Percentiles rank a stretch among this genome's conserved stretches.
Evolutionary conservation across 2,888 invertebrate genomes (phyloP).

Genomic region (Habrosyne pyritoides): DNA sequence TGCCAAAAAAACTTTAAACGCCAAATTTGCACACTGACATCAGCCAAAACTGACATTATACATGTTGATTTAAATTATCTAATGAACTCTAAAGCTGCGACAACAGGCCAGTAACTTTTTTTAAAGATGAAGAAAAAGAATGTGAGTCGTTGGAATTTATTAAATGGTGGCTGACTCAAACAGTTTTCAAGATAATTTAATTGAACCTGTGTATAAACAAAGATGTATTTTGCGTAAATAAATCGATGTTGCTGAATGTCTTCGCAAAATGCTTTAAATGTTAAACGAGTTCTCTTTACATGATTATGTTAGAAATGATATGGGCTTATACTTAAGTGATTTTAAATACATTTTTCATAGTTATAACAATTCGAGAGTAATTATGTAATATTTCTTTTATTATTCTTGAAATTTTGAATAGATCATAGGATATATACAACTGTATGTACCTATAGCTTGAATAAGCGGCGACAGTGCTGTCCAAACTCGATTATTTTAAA

Average conservation of each 20-base stretch:
- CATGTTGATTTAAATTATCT: constrained; percentile 5
- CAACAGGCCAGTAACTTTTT: too few relatives aligned
- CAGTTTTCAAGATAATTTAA: neutral
- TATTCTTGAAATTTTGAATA: too few relatives aligned
- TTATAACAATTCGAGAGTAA: too few relatives aligned
- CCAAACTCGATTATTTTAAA: neutral
- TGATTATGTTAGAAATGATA: constrained; percentile 15
- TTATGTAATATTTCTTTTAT: too few relatives aligned
- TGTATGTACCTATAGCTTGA: too few relatives aligned
- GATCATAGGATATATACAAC: too few relatives aligned
- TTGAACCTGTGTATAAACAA: constrained; percentile 15
- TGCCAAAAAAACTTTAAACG: constrained; percentile 29
- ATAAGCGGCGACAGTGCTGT: too few relatives aligned
- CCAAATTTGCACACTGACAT: constrained; percentile 54
- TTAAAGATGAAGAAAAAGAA: too few relatives aligned
- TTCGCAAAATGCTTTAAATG: constrained; percentile 77
- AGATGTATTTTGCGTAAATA: constrained; percentile 56
- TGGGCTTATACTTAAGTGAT: neutral
- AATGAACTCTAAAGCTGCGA: neutral
- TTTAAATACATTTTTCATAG: constrained; percentile 13
- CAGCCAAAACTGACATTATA: constrained; percentile 36
- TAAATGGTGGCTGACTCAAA: neutral
- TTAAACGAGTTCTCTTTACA: constrained; percentile 63
- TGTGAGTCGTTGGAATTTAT: too few relatives aligned
- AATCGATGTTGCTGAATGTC: constrained; percentile 68